A percentile compares a stretch with the other conserved stretches of the same genome.
Evolutionary conservation across 1,140 invertebrate species (phyloP).

Genomic region (Hylyphantes graminicola): DNA sequence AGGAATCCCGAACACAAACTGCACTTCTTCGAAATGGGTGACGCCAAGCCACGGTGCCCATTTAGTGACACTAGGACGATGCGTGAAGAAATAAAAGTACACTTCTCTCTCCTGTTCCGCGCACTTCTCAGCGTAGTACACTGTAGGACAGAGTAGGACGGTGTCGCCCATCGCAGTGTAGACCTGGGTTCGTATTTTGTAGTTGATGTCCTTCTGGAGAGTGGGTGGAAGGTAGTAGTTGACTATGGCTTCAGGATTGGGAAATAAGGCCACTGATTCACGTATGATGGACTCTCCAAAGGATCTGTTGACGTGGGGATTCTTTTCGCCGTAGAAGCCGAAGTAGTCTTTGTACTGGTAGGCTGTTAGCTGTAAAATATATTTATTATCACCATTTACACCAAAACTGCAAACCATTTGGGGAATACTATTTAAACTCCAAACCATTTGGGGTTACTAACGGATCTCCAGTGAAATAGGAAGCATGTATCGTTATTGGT

Average conservation of each 20-base stretch:
- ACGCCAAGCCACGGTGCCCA: constrained; percentile 53
- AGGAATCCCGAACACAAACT: constrained; percentile 61
- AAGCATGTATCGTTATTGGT: no score
- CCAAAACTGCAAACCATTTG: no score
- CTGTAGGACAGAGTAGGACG: background rate
- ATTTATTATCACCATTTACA: no score
- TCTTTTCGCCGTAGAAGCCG: no score
- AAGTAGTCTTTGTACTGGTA: no score
- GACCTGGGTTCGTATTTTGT: background rate
- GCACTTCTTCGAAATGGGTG: constrained; percentile 58
- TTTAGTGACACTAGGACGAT: constrained; percentile 32
- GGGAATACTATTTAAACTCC: no score
- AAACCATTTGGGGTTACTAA: no score
- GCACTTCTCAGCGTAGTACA: background rate
- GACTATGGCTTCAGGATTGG: background rate
- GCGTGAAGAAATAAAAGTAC: constrained; percentile 61
- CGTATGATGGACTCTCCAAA: no score
- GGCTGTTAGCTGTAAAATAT: no score
- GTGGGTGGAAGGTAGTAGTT: background rate
- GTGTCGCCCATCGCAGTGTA: background rate
- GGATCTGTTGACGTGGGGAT: no score
- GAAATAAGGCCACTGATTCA: no score
- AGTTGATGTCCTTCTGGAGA: background rate
- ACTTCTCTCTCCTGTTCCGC: constrained; percentile 15
- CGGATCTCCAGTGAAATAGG: no score